phyloP scores from a whole-genome alignment of 92 coral and sea anemone genomes.

The Actinostola sp. region DNA sequence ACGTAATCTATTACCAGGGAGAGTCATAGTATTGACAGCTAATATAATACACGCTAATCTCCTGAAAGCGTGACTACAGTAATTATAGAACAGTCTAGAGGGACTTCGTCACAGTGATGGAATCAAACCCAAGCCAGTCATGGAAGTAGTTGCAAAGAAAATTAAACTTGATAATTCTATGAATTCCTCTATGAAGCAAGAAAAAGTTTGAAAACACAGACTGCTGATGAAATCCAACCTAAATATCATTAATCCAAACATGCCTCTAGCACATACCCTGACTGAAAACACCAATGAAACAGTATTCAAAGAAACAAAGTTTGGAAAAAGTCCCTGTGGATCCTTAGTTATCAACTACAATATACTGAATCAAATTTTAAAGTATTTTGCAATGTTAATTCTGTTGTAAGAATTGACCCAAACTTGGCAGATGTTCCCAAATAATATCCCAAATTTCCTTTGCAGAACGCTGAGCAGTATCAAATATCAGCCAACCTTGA shows the following conservation, averaged over 20 bases:
- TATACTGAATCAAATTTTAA: slow-evolving; percentile 48
- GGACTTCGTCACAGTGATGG: too few species aligned
- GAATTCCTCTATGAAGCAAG: slow-evolving; percentile 53
- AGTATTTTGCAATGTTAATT: slow-evolving; percentile 10
- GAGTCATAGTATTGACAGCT: too few species aligned
- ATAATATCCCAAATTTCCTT: too few species aligned
- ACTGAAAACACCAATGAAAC: background rate
- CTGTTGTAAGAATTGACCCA: too few species aligned
- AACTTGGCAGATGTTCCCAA: too few species aligned
- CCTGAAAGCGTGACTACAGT: too few species aligned
- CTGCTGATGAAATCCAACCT: slow-evolving; percentile 33
- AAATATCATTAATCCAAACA: slow-evolving; percentile 35
- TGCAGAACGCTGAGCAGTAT: too few species aligned
- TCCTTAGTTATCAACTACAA: slow-evolving; percentile 53
- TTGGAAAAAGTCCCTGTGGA: slow-evolving; percentile 59
- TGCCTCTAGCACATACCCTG: background rate
- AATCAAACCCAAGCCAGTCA: slow-evolving; percentile 45
- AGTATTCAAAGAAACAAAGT: slow-evolving; percentile 34
- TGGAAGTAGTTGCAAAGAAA: slow-evolving; percentile 49
- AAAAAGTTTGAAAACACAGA: slow-evolving; percentile 3
- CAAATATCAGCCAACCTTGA: too few species aligned
- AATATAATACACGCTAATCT: too few species aligned
- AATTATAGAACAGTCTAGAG: too few species aligned
- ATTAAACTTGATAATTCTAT: slow-evolving; percentile 22
- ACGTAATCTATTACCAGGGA: too few species aligned